phyloP scores from a whole-genome alignment of 1,140 invertebrate species.

The Penaeus chinensis region DNA sequence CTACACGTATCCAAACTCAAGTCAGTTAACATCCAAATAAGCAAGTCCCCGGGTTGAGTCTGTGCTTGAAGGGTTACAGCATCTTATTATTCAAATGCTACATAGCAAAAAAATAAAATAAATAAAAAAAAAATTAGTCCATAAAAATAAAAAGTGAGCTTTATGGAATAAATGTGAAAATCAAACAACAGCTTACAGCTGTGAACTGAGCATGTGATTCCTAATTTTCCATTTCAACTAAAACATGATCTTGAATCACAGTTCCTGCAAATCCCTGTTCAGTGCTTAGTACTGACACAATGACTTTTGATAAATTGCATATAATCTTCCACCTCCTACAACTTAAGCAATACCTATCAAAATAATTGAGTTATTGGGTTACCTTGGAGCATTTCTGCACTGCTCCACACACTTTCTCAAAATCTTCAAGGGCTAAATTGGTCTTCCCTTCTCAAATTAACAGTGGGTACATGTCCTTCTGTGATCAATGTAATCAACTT shows the following conservation, averaged over 20 bases:
- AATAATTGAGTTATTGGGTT: too few relatives aligned
- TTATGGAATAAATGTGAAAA: conserved; percentile 4
- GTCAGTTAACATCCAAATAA: too few relatives aligned
- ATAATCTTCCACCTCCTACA: conserved; percentile 1
- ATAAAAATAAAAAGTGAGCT: conserved; percentile 1
- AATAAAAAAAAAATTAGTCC: background rate
- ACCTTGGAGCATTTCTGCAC: too few relatives aligned
- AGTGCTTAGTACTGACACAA: conserved; percentile 1
- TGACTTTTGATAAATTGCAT: conserved; percentile 21
- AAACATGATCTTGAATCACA: conserved; percentile 13
- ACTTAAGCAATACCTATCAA: too few relatives aligned
- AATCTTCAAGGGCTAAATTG: too few relatives aligned
- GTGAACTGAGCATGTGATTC: conserved; percentile 12
- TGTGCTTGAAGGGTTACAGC: too few relatives aligned
- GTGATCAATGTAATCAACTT: conserved; percentile 38
- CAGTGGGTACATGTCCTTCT: conserved; percentile 35
- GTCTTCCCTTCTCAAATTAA: too few relatives aligned
- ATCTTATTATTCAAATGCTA: too few relatives aligned
- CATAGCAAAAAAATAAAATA: background rate
- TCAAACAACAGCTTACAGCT: background rate
- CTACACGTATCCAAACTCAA: too few relatives aligned
- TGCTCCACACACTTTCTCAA: too few relatives aligned
- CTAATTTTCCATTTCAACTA: background rate
- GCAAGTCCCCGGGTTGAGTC: too few relatives aligned
- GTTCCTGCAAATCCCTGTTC: conserved; percentile 7